phyloP scores from a whole-genome alignment of 2,113 vertebrate genomes.

The Eonycteris spelaea region DNA sequence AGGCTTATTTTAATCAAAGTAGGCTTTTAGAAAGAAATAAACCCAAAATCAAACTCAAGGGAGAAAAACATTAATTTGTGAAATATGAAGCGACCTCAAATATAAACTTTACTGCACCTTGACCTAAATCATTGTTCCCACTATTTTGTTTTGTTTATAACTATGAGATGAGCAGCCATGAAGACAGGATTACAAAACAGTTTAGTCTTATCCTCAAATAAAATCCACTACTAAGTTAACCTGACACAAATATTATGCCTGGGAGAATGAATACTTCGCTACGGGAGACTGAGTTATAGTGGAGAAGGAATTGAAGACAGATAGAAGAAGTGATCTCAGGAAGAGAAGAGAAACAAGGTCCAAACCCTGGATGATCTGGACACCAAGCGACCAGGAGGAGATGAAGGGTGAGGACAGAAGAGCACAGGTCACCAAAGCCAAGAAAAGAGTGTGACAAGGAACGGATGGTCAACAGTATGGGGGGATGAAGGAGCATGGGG shows the following conservation, averaged over 20 bases:
- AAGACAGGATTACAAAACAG: not conserved
- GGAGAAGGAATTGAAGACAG: not conserved
- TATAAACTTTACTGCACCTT: not conserved
- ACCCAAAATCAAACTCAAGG: not conserved
- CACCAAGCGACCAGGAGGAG: not conserved
- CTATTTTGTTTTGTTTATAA: not conserved
- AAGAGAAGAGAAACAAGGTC: not conserved
- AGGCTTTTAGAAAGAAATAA: not conserved
- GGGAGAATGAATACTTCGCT: not conserved
- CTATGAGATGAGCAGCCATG: not conserved
- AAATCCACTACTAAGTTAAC: not conserved
- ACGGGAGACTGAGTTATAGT: not conserved
- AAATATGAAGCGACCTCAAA: not conserved
- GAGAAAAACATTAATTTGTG: not conserved
- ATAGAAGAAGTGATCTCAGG: not conserved
- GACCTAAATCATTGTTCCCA: not conserved
- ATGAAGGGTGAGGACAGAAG: not conserved
- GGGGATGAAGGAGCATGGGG: accelerated
- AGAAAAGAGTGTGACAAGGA: too few species aligned
- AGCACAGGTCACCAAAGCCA: not conserved
- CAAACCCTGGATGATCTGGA: not conserved
- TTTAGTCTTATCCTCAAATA: not conserved
- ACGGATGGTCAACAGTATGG: not conserved
- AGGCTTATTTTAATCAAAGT: constrained; percentile 16
- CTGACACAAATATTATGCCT: not conserved